phyloP scores from a whole-genome alignment of 2,113 vertebrate species.

The Hemiprocne comata region DNA sequence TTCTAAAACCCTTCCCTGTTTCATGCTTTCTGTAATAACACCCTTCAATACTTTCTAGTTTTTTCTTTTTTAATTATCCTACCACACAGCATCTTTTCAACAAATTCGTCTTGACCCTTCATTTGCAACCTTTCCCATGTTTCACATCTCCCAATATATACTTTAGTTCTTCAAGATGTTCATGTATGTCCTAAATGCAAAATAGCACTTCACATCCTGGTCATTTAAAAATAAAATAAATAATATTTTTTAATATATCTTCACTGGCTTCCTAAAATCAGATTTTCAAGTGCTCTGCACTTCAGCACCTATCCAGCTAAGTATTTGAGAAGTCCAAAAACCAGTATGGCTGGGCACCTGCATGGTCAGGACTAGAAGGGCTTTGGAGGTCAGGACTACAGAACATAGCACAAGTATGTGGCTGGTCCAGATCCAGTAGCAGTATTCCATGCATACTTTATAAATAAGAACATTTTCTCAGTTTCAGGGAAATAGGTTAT shows the following conservation, averaged over 20 bases:
- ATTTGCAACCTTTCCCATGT: background rate
- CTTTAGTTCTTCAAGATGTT: background rate
- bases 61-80: background rate
- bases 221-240: background rate
- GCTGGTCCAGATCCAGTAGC: background rate
- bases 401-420: background rate
- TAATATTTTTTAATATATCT: background rate
- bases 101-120: background rate
- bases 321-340: background rate
- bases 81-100: background rate
- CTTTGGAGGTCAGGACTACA: background rate
- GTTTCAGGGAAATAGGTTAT: background rate
- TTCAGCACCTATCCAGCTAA: background rate
- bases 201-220: background rate
- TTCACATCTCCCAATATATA: background rate
- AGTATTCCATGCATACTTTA: background rate
- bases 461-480: background rate
- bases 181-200: fast-evolving
- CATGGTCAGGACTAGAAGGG: background rate
- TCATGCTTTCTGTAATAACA: background rate
- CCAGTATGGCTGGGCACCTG: background rate
- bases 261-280: background rate
- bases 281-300: background rate
- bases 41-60: background rate
- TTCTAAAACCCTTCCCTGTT: background rate